Evolutionary conservation across 2,113 vertebrate genomes (phyloP).

Genomic region (Phycodurus eques): DNA sequence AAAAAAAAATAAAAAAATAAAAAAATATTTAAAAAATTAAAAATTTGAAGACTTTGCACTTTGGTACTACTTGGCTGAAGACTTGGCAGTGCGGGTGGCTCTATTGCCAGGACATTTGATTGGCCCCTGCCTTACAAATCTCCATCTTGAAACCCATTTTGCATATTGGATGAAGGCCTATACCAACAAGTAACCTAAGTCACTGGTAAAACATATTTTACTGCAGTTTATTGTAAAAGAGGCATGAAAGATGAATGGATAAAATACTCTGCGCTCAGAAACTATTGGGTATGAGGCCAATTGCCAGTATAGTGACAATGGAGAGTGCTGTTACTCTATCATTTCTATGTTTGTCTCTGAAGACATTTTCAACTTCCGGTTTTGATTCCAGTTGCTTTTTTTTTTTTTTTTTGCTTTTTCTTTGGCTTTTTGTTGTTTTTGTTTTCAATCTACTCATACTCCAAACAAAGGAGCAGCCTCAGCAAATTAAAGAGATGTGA

Average conservation of each 20-base stretch:
- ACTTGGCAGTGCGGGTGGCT: background rate
- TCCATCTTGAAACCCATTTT: conserved; percentile 41
- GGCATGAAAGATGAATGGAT: background rate
- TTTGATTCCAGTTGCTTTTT: too few relatives aligned
- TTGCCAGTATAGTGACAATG: too few relatives aligned
- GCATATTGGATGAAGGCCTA: conserved; percentile 12
- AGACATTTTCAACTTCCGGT: too few relatives aligned
- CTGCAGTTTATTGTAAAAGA: background rate
- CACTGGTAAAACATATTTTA: background rate
- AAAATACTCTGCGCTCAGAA: background rate
- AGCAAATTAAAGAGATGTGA: too few relatives aligned
- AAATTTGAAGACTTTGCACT: conserved; percentile 20
- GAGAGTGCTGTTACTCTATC: too few relatives aligned
- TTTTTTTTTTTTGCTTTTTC: too few relatives aligned
- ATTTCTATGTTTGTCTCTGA: too few relatives aligned
- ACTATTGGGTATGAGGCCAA: too few relatives aligned
- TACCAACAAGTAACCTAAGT: background rate
- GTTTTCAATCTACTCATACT: too few relatives aligned
- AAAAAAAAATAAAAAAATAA: conserved; percentile 7
- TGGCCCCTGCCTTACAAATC: conserved; percentile 36
- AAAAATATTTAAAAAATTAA: too few relatives aligned
- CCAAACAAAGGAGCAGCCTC: too few relatives aligned
- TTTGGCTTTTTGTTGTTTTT: too few relatives aligned
- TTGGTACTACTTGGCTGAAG: conserved; percentile 1
- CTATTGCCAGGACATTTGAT: conserved; percentile 41